Percentiles rank a stretch among this genome's conserved stretches.
Evolutionary conservation across 2,113 vertebrate species (phyloP).

Genomic region (Oreamnos americanus): DNA sequence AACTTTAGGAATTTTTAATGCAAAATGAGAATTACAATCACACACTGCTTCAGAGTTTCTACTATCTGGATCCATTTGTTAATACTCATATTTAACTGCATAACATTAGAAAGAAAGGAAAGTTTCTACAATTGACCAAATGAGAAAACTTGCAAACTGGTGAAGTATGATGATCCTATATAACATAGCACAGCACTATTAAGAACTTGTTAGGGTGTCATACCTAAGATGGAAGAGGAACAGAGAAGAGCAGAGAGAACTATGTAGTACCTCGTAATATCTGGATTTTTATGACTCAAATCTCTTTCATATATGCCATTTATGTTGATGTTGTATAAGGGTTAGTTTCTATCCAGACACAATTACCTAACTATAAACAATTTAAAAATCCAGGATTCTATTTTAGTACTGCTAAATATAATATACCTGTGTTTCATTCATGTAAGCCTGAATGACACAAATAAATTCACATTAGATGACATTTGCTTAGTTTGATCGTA

Average conservation of each 20-base stretch:
- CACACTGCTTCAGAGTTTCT: not conserved
- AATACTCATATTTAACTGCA: slow-evolving; percentile 11
- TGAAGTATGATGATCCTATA: not conserved
- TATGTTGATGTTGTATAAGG: not conserved
- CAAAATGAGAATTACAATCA: slow-evolving; percentile 2
- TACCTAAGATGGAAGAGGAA: not conserved
- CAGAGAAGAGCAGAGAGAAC: not conserved
- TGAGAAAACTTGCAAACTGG: not conserved
- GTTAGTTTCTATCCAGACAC: slow-evolving; percentile 69
- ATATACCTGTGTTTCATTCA: slow-evolving; percentile 80
- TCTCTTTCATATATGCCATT: not conserved
- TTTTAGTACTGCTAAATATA: slow-evolving; percentile 78
- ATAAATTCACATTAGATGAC: slow-evolving; percentile 77
- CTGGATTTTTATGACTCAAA: not conserved
- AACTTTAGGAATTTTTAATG: not conserved
- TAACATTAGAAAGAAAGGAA: not conserved
- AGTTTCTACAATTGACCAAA: not conserved
- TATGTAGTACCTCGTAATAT: not conserved
- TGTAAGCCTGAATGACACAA: slow-evolving; percentile 78
- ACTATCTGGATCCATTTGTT: not conserved
- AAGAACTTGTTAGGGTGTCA: not conserved
- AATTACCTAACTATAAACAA: slow-evolving; percentile 79
- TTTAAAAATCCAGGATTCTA: slow-evolving; percentile 73
- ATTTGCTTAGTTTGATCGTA: slow-evolving; percentile 65
- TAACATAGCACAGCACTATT: not conserved